Conservation (phyloP, 1,140 invertebrate genomes). For the Diorhabda carinulata region DNA sequence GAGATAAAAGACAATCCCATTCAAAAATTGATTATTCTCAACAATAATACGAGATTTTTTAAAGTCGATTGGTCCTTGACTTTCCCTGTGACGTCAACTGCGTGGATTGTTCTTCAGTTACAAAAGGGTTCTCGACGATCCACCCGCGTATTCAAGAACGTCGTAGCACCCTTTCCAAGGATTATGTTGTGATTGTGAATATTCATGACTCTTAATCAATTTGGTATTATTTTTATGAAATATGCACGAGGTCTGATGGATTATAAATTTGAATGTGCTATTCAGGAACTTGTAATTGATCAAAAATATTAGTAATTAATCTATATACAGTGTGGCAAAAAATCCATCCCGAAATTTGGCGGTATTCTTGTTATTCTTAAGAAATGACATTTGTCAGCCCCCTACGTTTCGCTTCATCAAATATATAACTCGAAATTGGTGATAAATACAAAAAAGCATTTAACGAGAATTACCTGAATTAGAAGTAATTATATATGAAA, state of each 20-base stretch:
- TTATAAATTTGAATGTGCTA: neutral
- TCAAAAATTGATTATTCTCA: neutral
- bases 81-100: conserved; percentile 1
- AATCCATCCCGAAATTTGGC: too few relatives aligned
- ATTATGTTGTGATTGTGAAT: neutral
- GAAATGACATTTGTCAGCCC: too few relatives aligned
- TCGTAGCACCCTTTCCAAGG: neutral
- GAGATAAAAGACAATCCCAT: conserved; percentile 5
- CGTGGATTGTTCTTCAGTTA: conserved; percentile 6
- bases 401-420: too few relatives aligned
- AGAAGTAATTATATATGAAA: too few relatives aligned
- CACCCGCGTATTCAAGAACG: conserved; percentile 4
- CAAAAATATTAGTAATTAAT: conserved; percentile 8
- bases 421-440: too few relatives aligned
- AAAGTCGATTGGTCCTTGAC: conserved; percentile 3
- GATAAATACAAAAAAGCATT: too few relatives aligned
- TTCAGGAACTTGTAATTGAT: neutral
- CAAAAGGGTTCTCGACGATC: neutral
- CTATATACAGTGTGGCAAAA: too few relatives aligned
- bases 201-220: neutral
- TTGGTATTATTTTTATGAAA: conserved; percentile 1
- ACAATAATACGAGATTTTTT: conserved; percentile 7
- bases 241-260: neutral
- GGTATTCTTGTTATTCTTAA: too few relatives aligned
- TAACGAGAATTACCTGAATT: too few relatives aligned